Base-by-base conservation (phyloP, 2,888 invertebrate species). In the Plusia festucae region DNA sequence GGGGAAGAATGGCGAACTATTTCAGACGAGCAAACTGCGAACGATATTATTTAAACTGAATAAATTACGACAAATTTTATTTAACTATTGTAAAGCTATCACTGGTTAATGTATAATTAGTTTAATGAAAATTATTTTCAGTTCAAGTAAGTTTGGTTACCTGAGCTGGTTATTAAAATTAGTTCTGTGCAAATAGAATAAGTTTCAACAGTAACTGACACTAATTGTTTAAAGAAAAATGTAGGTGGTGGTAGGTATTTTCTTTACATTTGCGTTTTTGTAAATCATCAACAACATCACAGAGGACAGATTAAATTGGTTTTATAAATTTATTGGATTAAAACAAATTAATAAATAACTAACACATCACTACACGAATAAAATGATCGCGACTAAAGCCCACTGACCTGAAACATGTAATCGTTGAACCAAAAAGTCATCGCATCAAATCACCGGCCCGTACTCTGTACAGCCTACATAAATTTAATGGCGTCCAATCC, bases 401-500 rank as follows among this genome's bases (percentile, higher is more conserved):
- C 11, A 49, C 18, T 49, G 46, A 49, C 18, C 46, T 18, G 20
- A 18, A 34, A 9, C 53, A 54, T 34, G 24, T 44, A 0, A 61
- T 44, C 53, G 55, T 49, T 44, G 27, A 27, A 24, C 22, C 24
- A 24, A 24, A 52, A 15, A 15, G 34, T 44, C 20, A 13, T 8
- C 46, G 46, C 20, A 32, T 18, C 65, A 55, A n/a, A 1, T 34
- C 55, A 51, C 49, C 44, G 27, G 46, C 8, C 13, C 49, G 49
- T 18, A 55, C 16, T 4, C 13, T 30, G 49, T 18, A 55, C 16
- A 24, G 40, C n/a, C 16, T 13, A 44, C 53, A 60, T 60, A 27
- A 54, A 70, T 66, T 34, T 53, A 66, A 65, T 22, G 58, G 22
- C 58, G 62, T 65, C 52, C 57, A 65, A 64, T 65, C 51, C 69